phyloP scores from a whole-genome alignment of 2,888 invertebrate species.

The Dione juno region DNA sequence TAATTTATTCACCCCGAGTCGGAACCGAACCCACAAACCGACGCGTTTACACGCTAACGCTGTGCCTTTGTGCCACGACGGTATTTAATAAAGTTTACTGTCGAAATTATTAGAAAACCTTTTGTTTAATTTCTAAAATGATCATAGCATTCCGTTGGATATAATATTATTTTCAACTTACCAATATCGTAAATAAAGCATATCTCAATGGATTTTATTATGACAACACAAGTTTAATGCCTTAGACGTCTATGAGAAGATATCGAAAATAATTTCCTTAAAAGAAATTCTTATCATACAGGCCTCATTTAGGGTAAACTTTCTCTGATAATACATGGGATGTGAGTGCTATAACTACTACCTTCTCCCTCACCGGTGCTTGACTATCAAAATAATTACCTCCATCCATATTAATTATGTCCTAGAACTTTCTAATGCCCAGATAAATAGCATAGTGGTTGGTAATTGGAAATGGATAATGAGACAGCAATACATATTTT shows the following conservation, averaged over 20 bases:
- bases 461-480: constrained; percentile 66
- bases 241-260: constrained; percentile 4
- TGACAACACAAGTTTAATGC: neutral
- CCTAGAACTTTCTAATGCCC: constrained; percentile 70
- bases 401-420: constrained; percentile 78
- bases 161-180: no score
- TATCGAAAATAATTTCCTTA: constrained; percentile 33
- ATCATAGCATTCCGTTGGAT: no score
- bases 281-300: constrained; percentile 40
- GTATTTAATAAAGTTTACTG: no score
- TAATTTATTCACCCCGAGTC: no score
- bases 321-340: constrained; percentile 73
- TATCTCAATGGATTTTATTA: no score
- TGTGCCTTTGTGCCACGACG: no score
- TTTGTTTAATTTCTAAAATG: no score
- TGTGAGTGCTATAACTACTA: constrained; percentile 58
- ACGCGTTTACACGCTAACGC: no score
- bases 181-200: neutral
- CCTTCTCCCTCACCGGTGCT: constrained; percentile 56
- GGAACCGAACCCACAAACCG: no score
- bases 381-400: constrained; percentile 74
- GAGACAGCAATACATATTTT: constrained; percentile 64
- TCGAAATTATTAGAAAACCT: no score
- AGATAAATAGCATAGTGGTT: constrained; percentile 65
- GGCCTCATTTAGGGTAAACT: constrained; percentile 55